phyloP scores from a whole-genome alignment of 2,888 invertebrate genomes.

The Caenorhabditis plicata region DNA sequence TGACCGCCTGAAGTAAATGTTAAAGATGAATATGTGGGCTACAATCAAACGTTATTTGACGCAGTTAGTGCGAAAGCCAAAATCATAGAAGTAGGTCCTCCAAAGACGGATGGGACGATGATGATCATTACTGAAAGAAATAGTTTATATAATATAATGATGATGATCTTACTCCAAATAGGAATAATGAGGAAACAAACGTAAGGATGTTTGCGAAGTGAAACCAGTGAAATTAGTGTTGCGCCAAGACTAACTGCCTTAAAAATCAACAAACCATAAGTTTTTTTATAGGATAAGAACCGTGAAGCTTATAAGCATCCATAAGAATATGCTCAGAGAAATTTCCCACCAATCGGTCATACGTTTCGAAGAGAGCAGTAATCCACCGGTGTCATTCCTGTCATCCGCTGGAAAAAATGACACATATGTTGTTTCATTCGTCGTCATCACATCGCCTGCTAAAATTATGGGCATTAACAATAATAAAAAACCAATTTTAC shows the following conservation, averaged over 20 bases:
- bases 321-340: slow-evolving; percentile 50
- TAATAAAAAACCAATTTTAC: too few relatives aligned
- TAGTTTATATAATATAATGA: neutral
- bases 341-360: slow-evolving; percentile 53
- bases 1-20: slow-evolving; percentile 31
- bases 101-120: slow-evolving; percentile 38
- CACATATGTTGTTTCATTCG: too few relatives aligned
- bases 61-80: slow-evolving; percentile 38
- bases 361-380: slow-evolving; percentile 36
- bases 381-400: slow-evolving; percentile 38
- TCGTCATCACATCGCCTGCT: too few relatives aligned
- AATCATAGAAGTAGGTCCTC: slow-evolving; percentile 42
- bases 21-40: neutral
- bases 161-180: slow-evolving; percentile 28
- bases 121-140: slow-evolving; percentile 40
- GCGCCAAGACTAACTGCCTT: slow-evolving; percentile 43
- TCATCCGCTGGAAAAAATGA: too few relatives aligned
- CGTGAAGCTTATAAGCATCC: slow-evolving; percentile 51
- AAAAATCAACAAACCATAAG: neutral
- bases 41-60: slow-evolving; percentile 17
- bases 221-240: slow-evolving; percentile 42
- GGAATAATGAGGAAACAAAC: slow-evolving; percentile 36
- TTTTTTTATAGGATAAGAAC: slow-evolving; percentile 8
- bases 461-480: too few relatives aligned
- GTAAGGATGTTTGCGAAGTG: slow-evolving; percentile 55